Conservation (phyloP, 2,888 invertebrate species). For the Idaea biselata region DNA sequence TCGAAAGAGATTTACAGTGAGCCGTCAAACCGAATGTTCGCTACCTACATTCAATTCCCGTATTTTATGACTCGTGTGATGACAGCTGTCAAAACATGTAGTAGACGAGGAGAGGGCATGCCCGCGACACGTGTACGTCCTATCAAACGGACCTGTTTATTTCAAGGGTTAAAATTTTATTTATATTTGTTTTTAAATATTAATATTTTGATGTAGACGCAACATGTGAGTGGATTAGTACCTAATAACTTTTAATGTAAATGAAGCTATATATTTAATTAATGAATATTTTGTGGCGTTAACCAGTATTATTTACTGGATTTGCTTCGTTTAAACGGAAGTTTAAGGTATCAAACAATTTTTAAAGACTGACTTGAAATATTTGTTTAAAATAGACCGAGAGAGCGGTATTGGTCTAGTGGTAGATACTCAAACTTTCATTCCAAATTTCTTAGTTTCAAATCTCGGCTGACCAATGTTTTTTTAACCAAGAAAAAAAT, state of each 20-base stretch:
- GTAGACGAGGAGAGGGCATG: not conserved
- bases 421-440: no score
- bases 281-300: not conserved
- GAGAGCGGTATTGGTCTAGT: no score
- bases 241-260: not conserved
- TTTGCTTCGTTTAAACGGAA: no score
- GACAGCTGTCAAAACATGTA: constrained; percentile 61
- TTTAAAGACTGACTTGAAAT: no score
- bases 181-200: not conserved
- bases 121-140: not conserved
- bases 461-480: no score
- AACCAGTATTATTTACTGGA: not conserved
- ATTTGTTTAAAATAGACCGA: no score
- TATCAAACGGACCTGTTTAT: not conserved
- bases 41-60: not conserved
- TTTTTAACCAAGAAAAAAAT: no score
- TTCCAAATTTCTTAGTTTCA: no score
- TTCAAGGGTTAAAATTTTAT: not conserved
- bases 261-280: not conserved
- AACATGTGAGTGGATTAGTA: not conserved
- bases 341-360: no score
- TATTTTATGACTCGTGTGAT: constrained; percentile 28
- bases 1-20: not conserved
- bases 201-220: not conserved
- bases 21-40: not conserved